A percentile compares a stretch with the other conserved stretches of the same genome.
phyloP scores from a whole-genome alignment of 2,113 vertebrate genomes.

The Nyctereutes procyonoides region DNA sequence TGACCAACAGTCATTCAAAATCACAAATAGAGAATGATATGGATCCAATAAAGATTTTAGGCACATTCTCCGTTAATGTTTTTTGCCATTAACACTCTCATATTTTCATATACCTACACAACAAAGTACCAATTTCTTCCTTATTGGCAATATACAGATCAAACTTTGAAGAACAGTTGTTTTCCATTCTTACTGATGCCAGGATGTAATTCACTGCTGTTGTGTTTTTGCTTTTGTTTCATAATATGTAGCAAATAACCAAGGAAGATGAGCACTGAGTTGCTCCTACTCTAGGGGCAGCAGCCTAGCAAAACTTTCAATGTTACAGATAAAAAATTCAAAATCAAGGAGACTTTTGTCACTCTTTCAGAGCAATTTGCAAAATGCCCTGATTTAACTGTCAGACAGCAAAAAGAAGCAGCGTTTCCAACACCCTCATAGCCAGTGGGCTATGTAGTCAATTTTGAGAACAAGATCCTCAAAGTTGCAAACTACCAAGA shows the following conservation, averaged over 20 bases:
- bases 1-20: neutral
- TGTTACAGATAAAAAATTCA: neutral
- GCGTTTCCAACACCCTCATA: neutral
- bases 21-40: neutral
- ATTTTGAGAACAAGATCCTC: conserved; percentile 30
- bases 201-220: neutral
- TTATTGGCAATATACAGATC: neutral
- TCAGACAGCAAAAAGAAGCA: neutral
- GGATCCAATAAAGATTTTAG: neutral
- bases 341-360: neutral
- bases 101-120: neutral
- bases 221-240: neutral
- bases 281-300: neutral
- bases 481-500: neutral
- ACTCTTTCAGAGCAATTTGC: neutral
- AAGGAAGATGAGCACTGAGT: neutral
- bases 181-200: neutral
- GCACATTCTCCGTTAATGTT: neutral
- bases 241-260: neutral
- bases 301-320: neutral
- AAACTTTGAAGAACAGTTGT: conserved; percentile 21
- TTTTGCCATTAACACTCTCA: no score
- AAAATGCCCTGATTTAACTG: neutral
- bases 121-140: neutral
- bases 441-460: neutral